Conservation (phyloP, 2,113 vertebrate genomes). For the Manacus vitellinus region DNA sequence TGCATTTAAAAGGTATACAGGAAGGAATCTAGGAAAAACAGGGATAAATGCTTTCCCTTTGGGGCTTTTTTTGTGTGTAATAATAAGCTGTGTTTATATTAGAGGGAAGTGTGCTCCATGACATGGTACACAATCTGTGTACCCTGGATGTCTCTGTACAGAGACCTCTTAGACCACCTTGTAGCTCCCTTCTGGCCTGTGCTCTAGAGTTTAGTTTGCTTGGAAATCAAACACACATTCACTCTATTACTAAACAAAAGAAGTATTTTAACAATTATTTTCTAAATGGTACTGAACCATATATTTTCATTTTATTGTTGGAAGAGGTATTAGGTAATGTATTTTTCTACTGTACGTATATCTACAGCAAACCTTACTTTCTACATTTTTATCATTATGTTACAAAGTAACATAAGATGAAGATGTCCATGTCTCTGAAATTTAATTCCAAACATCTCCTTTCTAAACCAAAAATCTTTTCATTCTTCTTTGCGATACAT, state of each 20-base stretch:
- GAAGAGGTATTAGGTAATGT: not conserved
- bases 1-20: not conserved
- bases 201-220: not conserved
- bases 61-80: not conserved
- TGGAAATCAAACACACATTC: not conserved
- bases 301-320: not conserved
- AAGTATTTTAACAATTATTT: not conserved
- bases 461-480: not conserved
- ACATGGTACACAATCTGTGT: not conserved
- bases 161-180: not conserved
- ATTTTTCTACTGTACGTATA: not conserved
- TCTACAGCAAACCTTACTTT: slow-evolving; percentile 7
- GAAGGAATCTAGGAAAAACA: not conserved
- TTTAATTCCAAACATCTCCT: not conserved
- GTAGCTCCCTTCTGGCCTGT: not conserved
- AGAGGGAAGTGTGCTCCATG: not conserved
- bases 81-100: not conserved
- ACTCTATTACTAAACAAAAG: not conserved
- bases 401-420: not conserved
- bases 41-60: not conserved
- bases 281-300: not conserved
- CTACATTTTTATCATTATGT: not conserved
- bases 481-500: not conserved
- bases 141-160: rapidly evolving
- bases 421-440: not conserved